Conservation (phyloP, 2,888 invertebrate species). For the Automeris io region DNA sequence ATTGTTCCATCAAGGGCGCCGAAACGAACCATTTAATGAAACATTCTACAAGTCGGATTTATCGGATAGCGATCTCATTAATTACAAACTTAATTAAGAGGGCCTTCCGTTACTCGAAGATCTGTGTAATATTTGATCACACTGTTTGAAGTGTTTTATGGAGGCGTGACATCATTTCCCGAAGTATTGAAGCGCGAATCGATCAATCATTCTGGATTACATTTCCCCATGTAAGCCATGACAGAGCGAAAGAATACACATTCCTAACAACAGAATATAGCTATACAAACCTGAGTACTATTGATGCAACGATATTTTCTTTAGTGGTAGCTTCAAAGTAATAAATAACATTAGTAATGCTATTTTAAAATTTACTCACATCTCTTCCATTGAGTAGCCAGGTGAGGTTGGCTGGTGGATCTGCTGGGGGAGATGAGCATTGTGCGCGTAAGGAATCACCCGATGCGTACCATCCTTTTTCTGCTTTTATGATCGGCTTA, state of each 20-base stretch:
- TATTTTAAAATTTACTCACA: conserved; percentile 74
- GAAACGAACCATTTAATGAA: background rate
- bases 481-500: conserved; percentile 83
- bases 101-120: background rate
- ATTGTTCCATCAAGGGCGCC: background rate
- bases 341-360: background rate
- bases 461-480: conserved; percentile 85
- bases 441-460: conserved; percentile 88
- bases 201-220: background rate
- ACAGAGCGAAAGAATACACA: too few relatives aligned
- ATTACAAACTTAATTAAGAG: conserved; percentile 1
- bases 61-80: conserved; percentile 2
- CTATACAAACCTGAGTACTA: background rate
- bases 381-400: conserved; percentile 87
- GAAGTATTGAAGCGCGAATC: background rate
- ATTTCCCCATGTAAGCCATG: background rate
- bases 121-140: conserved; percentile 1
- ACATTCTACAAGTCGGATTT: conserved; percentile 1
- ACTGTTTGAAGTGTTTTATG: background rate
- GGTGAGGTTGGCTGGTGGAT: conserved; percentile 84
- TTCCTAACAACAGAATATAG: background rate
- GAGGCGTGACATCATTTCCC: background rate
- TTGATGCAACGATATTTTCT: background rate
- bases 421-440: conserved; percentile 86
- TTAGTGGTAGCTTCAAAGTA: background rate